These are phyloP conservation scores for Spilosoma lubricipeda DNA, from an alignment of 2,888 invertebrate species.

Conservation along the genomic window DNA sequence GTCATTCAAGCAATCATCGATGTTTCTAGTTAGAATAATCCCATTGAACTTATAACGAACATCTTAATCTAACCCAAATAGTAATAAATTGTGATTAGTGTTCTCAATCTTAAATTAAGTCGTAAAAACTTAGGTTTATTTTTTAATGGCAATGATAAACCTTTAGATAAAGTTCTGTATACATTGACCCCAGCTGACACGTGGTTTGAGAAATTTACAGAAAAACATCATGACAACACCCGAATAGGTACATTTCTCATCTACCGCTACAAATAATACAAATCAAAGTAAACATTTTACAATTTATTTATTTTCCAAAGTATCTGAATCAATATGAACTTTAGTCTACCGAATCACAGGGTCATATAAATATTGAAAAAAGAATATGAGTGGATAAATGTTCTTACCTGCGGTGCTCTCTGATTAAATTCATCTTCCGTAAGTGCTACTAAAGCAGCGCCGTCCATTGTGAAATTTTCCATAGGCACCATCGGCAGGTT, in stretches of 20 bases:
- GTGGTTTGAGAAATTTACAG: constrained; percentile 44
- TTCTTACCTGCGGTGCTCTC: constrained; percentile 91
- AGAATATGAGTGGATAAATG: neutral
- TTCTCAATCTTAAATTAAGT: neutral
- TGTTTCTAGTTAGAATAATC: constrained; percentile 43
- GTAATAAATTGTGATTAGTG: neutral
- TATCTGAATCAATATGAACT: constrained; percentile 56
- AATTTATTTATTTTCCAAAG: constrained; percentile 34
- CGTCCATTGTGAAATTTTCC: constrained; percentile 93
- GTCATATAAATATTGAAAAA: constrained; percentile 43
- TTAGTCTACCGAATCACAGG: constrained; percentile 60
- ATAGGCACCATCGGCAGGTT: constrained; percentile 90
- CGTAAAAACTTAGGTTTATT: neutral
- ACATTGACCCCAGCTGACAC: constrained; percentile 45
- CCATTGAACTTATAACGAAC: neutral
- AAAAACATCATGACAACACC: constrained; percentile 36
- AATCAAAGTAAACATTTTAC: constrained; percentile 49
- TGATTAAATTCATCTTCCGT: constrained; percentile 95
- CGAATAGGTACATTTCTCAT: constrained; percentile 42
- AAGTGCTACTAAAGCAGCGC: constrained; percentile 90
- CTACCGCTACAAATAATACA: constrained; percentile 29
- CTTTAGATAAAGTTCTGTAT: constrained; percentile 33
- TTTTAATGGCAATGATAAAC: neutral
- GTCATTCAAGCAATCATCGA: constrained; percentile 49
- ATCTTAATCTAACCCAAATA: neutral